phyloP scores from a whole-genome alignment of 1,140 invertebrate genomes.

The Diachasma alloeum region DNA sequence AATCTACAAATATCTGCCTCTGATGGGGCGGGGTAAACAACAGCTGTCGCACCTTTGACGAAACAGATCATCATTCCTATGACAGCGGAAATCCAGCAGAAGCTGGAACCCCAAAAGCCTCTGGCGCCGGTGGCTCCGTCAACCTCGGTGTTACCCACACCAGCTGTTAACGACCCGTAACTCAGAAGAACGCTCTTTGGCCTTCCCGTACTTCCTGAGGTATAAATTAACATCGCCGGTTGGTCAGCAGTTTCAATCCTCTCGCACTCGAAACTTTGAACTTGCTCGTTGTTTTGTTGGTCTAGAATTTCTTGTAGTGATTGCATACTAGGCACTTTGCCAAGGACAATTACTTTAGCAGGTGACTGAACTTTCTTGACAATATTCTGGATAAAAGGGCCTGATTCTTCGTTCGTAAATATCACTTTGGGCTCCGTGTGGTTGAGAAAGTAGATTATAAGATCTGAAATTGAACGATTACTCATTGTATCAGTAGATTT shows the following conservation, averaged over 20 bases:
- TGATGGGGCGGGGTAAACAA: slow-evolving; percentile 32
- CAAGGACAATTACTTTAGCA: slow-evolving; percentile 43
- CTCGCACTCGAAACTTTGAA: slow-evolving; percentile 15
- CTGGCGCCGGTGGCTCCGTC: not conserved
- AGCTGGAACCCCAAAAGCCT: not conserved
- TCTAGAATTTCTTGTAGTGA: slow-evolving; percentile 31
- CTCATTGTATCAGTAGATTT: no score
- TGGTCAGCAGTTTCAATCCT: slow-evolving; percentile 25
- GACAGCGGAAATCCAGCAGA: slow-evolving; percentile 36
- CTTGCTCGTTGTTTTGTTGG: not conserved
- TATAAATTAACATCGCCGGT: slow-evolving; percentile 40
- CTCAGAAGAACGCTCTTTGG: slow-evolving; percentile 41
- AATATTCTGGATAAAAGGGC: slow-evolving; percentile 33
- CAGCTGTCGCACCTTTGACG: not conserved
- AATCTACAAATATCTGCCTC: slow-evolving; percentile 31
- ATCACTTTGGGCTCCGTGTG: slow-evolving; percentile 49
- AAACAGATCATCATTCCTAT: slow-evolving; percentile 3
- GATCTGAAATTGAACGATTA: slow-evolving; percentile 11
- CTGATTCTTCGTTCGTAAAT: slow-evolving; percentile 39
- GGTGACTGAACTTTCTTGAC: slow-evolving; percentile 26
- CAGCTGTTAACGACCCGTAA: slow-evolving; percentile 15
- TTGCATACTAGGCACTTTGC: slow-evolving; percentile 20
- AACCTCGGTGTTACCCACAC: not conserved
- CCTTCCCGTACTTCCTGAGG: slow-evolving; percentile 45
- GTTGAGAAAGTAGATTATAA: slow-evolving; percentile 38